Evolutionary conservation across 2,797 vertebrate species (phyloP), one percentile per base, ranked within the genome.

Genomic region (Hypotaenidia philippensis): DNA sequence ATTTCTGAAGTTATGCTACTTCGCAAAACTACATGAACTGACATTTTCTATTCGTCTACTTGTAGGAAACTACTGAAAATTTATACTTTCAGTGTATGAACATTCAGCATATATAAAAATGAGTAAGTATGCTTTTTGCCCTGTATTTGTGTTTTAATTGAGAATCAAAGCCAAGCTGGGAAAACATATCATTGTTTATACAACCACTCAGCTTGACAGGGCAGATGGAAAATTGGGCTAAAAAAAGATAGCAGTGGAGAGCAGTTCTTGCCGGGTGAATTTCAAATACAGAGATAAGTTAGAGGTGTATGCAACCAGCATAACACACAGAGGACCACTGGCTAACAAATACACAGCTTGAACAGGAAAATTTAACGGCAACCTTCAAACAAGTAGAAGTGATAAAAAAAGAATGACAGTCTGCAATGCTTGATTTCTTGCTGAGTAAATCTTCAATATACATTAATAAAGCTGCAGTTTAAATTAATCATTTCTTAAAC

Each of bases 211-310:
- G 61, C 72, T 87, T 95, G 89, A 92, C 82, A 91, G 60, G 57
- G 65, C 79, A 96, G 89, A 89, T 94, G 93, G 87, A 95, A 92
- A 97, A 81, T 80, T 63, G 45, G 6, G 15, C 32, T 96, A 88
- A 87, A 90, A 90, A 85, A 75, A 90, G 85, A 83, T 89, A 83
- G 5, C 9, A 23, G 12, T 86, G 34, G 40, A 81, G 93, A 86
- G 61, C 32, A 63, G 55, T 17, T 57, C 20, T 77, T 80, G 45
- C 57, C 90, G 71, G 3, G 36, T 90, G 57, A 91, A 80, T 94
- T 87, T 95, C 87, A 93, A 87, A 80, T 31, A 56, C 34, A 65
- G 21, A 78, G 64, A n/a, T 77, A 89, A 91, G 65, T 40, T 55
- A 85, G 79, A 93, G 38, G n/a, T 91, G 29, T 40, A 76, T 69